Evolutionary conservation across 2,888 invertebrate species (phyloP), one percentile per base, ranked within the genome.

Genomic region (Eretmocerus hayati): DNA sequence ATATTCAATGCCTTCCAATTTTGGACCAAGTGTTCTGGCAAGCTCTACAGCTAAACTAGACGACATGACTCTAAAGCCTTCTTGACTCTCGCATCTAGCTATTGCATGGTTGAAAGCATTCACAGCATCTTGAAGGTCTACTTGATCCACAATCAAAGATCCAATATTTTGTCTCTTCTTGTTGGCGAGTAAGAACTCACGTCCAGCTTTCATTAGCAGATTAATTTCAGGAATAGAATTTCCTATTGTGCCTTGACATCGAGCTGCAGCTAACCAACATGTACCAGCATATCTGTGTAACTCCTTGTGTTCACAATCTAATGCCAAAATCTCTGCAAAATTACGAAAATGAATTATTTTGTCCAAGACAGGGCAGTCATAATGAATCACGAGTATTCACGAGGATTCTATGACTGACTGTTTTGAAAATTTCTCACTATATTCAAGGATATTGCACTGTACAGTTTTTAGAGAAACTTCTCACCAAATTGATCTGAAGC

Each of bases 271-370:
- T 20, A 86, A 77, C 71, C 85, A 87, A 51, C 86, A 85, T 62
- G 88, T 78, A 0, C 85, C 92, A 2, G 92, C 89, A 69, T 91
- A 91, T 42, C 87, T 81, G 46, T 85, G 85, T 63, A 90, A 81
- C 58, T 89, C 89, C 18, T 85, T 83, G 58, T 84, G 81, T 62
- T 89, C 87, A 60, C 91, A 85, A 60, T 84, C 83, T 55, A 84
- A 79, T 0, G 87, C 88, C 46, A 93, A 72, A 3, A 77, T 75
- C 50, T 67, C 74, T 74, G 48, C 37, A 32, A 37, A 20, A 26
- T 9, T 5, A 32, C 20, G n/a, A 4, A 33, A 15, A n/a, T n/a
- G n/a, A 44, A 26, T 31, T 32, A 38, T 37, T 46, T 21, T 15
- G 21, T 16, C 5, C 18, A 37, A 21, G 20, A 30, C 8, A 30